These are phyloP conservation scores for Rhinopomastus cyanomelas DNA, from an alignment of 2,113 vertebrate genomes.

Conservation along the genomic window DNA sequence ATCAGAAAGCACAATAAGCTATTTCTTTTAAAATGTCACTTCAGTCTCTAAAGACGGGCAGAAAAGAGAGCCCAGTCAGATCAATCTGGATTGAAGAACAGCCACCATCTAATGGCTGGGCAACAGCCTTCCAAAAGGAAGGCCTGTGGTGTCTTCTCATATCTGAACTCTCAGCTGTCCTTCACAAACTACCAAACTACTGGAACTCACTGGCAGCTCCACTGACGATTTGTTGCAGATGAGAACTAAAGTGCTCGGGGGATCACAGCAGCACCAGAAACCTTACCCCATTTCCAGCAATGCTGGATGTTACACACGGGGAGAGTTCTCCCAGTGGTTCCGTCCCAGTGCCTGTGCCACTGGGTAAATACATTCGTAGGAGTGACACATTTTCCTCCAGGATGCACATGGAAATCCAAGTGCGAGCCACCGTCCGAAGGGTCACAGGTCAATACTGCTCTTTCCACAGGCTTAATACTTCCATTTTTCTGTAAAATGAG, in stretches of 20 bases:
- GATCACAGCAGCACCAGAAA: neutral
- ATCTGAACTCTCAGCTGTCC: neutral
- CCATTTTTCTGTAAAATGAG: neutral
- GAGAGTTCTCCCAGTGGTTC: neutral
- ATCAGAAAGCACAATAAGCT: neutral
- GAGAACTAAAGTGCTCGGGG: neutral
- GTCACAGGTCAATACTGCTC: neutral
- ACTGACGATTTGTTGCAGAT: neutral
- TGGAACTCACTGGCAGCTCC: neutral
- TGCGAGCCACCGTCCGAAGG: neutral
- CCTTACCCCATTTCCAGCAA: neutral
- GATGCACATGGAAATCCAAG: neutral
- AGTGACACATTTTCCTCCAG: neutral
- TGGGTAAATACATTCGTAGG: neutral
- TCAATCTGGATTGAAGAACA: neutral
- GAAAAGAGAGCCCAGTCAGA: neutral
- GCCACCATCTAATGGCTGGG: neutral
- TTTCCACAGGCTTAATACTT: neutral
- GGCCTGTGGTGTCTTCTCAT: neutral
- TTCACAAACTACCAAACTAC: neutral
- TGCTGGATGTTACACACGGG: accelerated
- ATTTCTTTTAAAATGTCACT: neutral
- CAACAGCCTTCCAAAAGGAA: neutral
- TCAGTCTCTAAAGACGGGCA: neutral
- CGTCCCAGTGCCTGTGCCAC: neutral